Conservation (phyloP, 1,140 invertebrate species). For the Drosophila pachea region DNA sequence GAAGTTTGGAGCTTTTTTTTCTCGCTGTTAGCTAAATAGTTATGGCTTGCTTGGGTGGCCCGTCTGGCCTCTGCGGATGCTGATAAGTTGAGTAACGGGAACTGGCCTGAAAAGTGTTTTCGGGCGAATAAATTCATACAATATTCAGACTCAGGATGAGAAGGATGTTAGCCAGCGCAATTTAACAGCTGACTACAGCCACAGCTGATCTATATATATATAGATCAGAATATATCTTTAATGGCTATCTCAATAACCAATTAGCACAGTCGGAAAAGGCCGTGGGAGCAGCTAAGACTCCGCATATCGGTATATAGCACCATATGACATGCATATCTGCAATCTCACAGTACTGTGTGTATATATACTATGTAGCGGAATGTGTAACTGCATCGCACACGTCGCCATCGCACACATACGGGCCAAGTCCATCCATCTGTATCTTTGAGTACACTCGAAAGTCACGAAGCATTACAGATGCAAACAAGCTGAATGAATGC, state of each 20-base stretch:
- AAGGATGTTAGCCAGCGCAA: neutral
- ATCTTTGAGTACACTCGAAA: conserved; percentile 72
- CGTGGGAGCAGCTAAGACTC: conserved; percentile 11
- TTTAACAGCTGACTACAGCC: neutral
- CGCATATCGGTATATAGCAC: conserved; percentile 23
- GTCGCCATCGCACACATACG: conserved; percentile 28
- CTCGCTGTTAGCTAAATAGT: conserved; percentile 27
- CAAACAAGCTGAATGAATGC: conserved; percentile 75
- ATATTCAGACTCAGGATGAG: too few species aligned
- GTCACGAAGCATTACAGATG: conserved; percentile 76
- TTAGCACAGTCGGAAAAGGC: conserved; percentile 53
- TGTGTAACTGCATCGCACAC: conserved; percentile 58
- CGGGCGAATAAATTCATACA: too few species aligned
- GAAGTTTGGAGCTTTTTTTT: conserved; percentile 38
- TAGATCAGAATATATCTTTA: conserved; percentile 3
- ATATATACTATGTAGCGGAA: conserved; percentile 13
- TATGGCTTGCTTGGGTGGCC: conserved; percentile 62
- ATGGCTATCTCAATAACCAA: conserved; percentile 52
- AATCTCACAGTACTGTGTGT: conserved; percentile 12
- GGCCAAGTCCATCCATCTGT: conserved; percentile 63
- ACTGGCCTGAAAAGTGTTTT: neutral
- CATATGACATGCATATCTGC: conserved; percentile 30
- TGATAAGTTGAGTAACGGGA: conserved; percentile 57
- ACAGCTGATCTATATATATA: too few species aligned
- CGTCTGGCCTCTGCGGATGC: conserved; percentile 21